phyloP scores from a whole-genome alignment of 2,888 invertebrate genomes.

The Folsomia manolachei region DNA sequence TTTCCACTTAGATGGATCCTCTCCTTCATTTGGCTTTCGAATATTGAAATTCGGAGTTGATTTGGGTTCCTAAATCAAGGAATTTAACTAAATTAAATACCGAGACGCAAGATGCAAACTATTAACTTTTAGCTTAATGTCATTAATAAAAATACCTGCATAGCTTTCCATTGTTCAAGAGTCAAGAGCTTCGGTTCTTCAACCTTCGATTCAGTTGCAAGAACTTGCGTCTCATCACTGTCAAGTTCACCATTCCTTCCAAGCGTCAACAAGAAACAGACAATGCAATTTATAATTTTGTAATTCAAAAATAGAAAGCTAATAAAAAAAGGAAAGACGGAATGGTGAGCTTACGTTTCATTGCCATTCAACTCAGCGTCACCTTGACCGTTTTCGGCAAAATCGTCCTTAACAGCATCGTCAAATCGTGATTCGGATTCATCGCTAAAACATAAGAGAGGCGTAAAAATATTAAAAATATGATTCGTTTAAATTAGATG shows the following conservation, averaged over 20 bases:
- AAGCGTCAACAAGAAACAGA: too few species aligned
- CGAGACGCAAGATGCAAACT: not conserved
- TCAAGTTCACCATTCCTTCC: not conserved
- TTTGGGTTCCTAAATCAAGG: slow-evolving; percentile 62
- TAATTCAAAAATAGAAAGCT: too few species aligned
- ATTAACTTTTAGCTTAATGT: not conserved
- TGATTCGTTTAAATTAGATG: too few species aligned
- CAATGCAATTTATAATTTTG: too few species aligned
- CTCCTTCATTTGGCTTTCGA: slow-evolving; percentile 91
- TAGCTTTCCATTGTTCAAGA: slow-evolving; percentile 89
- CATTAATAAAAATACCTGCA: slow-evolving; percentile 62
- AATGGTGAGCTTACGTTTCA: too few species aligned
- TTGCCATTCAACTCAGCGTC: slow-evolving; percentile 32
- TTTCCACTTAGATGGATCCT: slow-evolving; percentile 86
- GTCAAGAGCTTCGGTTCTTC: slow-evolving; percentile 62
- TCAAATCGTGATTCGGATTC: not conserved
- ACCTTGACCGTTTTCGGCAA: slow-evolving; percentile 14
- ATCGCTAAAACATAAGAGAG: too few species aligned
- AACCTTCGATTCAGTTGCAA: slow-evolving; percentile 20
- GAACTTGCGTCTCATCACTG: not conserved
- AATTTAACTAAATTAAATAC: not conserved
- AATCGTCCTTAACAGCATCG: too few species aligned
- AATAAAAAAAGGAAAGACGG: too few species aligned
- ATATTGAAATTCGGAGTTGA: slow-evolving; percentile 83
- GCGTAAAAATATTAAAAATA: too few species aligned